These are phyloP conservation scores for Oligia latruncula DNA, from an alignment of 2,888 invertebrate genomes.

Conservation along the genomic window DNA sequence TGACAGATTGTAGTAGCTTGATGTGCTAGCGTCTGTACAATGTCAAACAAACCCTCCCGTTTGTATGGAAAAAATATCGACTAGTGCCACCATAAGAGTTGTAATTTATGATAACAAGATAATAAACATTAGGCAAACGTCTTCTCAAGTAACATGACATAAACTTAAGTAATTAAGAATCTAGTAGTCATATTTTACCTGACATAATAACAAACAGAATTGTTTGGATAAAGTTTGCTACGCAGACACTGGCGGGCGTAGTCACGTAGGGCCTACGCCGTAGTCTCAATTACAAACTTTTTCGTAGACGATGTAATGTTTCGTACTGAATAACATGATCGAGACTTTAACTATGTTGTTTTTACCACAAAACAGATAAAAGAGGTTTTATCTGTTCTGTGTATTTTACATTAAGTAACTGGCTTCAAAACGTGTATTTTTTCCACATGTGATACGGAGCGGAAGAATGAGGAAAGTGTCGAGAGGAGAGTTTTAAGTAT, in stretches of 20 bases:
- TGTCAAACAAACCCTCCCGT: no score
- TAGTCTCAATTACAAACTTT: conserved; percentile 9
- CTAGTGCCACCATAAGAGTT: no score
- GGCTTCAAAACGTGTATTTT: neutral
- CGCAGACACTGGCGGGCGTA: conserved; percentile 13
- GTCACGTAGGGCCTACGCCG: conserved; percentile 42
- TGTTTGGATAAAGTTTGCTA: conserved; percentile 20
- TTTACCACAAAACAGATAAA: neutral
- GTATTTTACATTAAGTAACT: neutral
- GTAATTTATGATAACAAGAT: neutral
- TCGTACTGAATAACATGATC: neutral
- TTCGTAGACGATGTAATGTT: conserved; percentile 3
- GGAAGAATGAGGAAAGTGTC: neutral
- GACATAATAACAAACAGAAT: neutral
- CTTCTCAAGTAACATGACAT: neutral
- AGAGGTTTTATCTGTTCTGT: no score
- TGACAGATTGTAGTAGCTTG: no score
- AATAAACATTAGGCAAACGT: neutral
- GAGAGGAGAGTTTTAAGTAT: neutral
- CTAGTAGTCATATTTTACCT: neutral
- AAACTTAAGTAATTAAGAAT: neutral
- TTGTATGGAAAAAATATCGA: no score
- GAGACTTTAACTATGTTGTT: neutral
- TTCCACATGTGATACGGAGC: neutral
- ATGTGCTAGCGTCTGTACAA: no score